These are phyloP conservation scores for Popillia japonica DNA, from an alignment of 1,140 invertebrate genomes.

Conservation along the genomic window DNA sequence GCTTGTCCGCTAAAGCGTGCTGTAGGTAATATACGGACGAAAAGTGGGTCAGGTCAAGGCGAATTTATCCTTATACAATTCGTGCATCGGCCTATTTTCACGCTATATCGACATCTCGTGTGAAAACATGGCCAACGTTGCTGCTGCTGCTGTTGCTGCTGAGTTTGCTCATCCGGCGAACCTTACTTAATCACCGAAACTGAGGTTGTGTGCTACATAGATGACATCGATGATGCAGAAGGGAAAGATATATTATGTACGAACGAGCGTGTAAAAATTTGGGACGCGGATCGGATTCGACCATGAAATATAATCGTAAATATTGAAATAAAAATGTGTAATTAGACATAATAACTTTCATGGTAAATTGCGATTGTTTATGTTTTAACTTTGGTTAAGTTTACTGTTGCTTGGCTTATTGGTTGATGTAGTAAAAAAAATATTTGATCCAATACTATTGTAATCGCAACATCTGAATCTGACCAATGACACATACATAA, in stretches of 20 bases:
- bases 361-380: no score
- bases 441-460: no score
- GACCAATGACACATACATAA: no score
- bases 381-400: no score
- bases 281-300: not conserved
- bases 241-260: not conserved
- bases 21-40: slow-evolving; percentile 26
- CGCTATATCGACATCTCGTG: slow-evolving; percentile 4
- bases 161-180: not conserved
- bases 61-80: slow-evolving; percentile 22
- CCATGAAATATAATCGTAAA: no score
- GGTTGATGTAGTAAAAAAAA: no score
- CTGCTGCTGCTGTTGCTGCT: no score
- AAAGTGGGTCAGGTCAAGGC: slow-evolving; percentile 38
- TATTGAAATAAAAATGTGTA: no score
- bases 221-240: not conserved
- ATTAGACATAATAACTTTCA: no score
- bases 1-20: not conserved
- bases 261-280: not conserved
- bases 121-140: not conserved
- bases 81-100: slow-evolving; percentile 27
- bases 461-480: no score
- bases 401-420: no score
- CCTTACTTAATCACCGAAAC: not conserved
- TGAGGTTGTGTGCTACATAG: not conserved